Evolutionary conservation across 2,888 invertebrate species (phyloP).

Genomic region (Argynnis bischoffii): DNA sequence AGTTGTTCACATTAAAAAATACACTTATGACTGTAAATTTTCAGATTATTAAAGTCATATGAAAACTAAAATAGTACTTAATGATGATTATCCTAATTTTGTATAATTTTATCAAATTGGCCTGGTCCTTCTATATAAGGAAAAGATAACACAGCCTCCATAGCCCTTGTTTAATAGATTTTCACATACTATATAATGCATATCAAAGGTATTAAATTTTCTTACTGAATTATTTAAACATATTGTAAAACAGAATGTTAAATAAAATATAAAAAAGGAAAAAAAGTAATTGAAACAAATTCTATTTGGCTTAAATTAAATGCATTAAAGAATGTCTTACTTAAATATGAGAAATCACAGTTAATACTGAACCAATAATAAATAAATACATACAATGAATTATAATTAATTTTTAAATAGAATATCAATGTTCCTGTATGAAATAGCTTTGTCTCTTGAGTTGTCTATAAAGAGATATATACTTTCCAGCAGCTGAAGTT

Average conservation of each 20-base stretch:
- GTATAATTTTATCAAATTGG: conserved; percentile 27
- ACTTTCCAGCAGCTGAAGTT: conserved; percentile 92
- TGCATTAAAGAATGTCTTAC: conserved; percentile 68
- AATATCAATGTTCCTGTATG: conserved; percentile 73
- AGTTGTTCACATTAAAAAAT: no score
- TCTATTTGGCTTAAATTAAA: conserved; percentile 77
- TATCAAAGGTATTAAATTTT: background rate
- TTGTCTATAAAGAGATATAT: conserved; percentile 90
- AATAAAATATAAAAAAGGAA: conserved; percentile 6
- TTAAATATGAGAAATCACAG: conserved; percentile 78
- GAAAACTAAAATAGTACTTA: background rate
- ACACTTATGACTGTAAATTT: no score
- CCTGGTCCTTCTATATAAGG: conserved; percentile 16
- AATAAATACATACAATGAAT: conserved; percentile 57
- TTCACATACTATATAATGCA: background rate
- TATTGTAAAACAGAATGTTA: background rate
- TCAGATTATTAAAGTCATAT: no score
- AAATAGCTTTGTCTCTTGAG: conserved; percentile 80
- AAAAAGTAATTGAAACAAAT: conserved; percentile 18
- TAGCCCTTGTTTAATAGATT: conserved; percentile 14
- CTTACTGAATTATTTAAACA: background rate
- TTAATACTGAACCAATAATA: conserved; percentile 75
- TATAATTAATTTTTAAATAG: conserved; percentile 1
- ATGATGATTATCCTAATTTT: conserved; percentile 13
- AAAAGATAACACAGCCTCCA: conserved; percentile 24